Percentiles rank a stretch among this genome's conserved stretches.
These are phyloP conservation scores for Aspidiotus rigidus DNA, from an alignment of 2,888 invertebrate species.

Conservation along the genomic window DNA sequence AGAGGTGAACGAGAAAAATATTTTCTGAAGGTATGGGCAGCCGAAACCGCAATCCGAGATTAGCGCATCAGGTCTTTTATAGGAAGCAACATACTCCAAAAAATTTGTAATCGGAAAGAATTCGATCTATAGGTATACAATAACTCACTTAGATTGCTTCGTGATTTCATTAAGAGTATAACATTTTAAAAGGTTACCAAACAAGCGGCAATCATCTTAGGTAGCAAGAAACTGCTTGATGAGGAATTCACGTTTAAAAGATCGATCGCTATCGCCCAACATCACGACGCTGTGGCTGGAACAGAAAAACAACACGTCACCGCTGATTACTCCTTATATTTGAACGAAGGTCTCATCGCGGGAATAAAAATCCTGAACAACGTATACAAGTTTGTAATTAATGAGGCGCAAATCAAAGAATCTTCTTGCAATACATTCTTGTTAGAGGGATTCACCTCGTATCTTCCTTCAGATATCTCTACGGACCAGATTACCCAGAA, in stretches of 20 bases:
- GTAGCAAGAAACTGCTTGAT: conserved; percentile 31
- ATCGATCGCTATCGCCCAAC: conserved; percentile 36
- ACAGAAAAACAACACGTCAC: conserved; percentile 37
- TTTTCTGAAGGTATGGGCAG: too few species aligned
- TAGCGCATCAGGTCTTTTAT: too few species aligned
- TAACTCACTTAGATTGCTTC: neutral
- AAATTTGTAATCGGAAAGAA: too few species aligned
- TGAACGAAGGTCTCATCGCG: conserved; percentile 34
- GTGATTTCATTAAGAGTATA: neutral
- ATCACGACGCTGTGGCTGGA: conserved; percentile 37
- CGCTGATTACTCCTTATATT: conserved; percentile 36
- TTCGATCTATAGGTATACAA: too few species aligned
- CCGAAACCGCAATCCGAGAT: too few species aligned
- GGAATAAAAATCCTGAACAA: conserved; percentile 34
- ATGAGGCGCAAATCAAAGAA: neutral
- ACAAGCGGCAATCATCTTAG: conserved; percentile 35
- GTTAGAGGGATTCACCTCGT: neutral
- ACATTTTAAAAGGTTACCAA: conserved; percentile 35
- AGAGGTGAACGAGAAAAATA: too few species aligned
- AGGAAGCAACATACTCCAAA: too few species aligned
- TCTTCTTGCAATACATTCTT: neutral
- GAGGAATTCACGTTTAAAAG: conserved; percentile 35
- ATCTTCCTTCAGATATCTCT: conserved; percentile 27
- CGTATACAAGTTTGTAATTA: conserved; percentile 35
- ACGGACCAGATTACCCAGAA: conserved; percentile 35